phyloP scores from a whole-genome alignment of 2,888 invertebrate genomes.

The Cheilosia variabilis region DNA sequence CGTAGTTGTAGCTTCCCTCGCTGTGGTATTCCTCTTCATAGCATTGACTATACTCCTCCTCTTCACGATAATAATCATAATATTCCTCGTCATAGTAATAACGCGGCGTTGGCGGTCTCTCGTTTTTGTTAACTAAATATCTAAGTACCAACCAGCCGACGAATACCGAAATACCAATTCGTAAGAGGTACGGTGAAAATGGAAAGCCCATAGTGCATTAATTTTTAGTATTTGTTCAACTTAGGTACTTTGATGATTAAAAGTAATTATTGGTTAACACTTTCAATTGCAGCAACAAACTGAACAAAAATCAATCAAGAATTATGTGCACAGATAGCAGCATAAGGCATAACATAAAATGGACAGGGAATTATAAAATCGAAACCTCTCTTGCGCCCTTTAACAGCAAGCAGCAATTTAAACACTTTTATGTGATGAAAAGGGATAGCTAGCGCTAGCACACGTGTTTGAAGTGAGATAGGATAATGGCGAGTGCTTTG shows the following conservation, averaged over 20 bases:
- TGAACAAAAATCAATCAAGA: background rate
- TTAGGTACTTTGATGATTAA: background rate
- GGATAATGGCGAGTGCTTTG: too few species aligned
- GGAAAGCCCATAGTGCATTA: constrained; percentile 23
- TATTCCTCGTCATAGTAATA: background rate
- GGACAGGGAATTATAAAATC: background rate
- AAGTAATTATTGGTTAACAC: background rate
- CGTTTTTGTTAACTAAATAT: background rate
- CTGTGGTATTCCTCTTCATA: background rate
- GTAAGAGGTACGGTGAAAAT: too few species aligned
- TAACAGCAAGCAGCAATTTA: background rate
- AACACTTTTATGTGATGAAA: background rate
- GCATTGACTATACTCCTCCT: too few species aligned
- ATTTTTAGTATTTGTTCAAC: constrained; percentile 19
- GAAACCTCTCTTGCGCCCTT: background rate
- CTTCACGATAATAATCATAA: too few species aligned
- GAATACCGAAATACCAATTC: constrained; percentile 18
- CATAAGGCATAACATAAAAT: background rate
- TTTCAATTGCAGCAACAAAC: background rate
- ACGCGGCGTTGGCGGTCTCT: background rate
- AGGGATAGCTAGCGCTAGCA: background rate
- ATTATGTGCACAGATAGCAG: background rate
- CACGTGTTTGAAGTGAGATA: background rate
- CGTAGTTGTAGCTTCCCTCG: background rate
- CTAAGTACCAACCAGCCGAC: constrained; percentile 28